phyloP scores from a whole-genome alignment of 2,113 vertebrate genomes.

The Sigmodon hispidus region DNA sequence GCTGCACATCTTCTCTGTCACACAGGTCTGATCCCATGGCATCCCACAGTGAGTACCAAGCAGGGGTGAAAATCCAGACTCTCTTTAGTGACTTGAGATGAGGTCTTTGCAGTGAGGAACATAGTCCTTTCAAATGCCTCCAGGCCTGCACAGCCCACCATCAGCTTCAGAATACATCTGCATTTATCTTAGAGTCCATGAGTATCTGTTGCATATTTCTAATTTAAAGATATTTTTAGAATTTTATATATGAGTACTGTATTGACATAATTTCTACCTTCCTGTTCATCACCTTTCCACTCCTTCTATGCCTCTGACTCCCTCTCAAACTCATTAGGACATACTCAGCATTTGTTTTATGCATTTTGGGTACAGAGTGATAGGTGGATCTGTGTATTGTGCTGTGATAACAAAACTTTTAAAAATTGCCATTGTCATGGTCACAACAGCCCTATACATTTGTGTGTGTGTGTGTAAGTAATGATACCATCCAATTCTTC shows the following conservation, averaged over 20 bases:
- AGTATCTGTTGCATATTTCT: background rate
- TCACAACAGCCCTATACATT: background rate
- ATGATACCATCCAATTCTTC: background rate
- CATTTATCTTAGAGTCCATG: background rate
- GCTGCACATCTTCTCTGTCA: background rate
- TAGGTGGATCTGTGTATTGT: background rate
- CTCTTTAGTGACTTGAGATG: background rate
- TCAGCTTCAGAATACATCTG: background rate
- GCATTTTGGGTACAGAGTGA: background rate
- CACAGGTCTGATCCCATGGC: background rate
- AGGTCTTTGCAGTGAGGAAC: background rate
- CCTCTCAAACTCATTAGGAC: background rate
- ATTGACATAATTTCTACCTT: background rate
- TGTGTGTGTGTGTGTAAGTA: background rate
- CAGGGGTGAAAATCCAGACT: background rate
- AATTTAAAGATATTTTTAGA: background rate
- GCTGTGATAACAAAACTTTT: background rate
- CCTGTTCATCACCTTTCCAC: background rate
- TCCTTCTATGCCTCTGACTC: background rate
- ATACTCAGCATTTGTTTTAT: background rate
- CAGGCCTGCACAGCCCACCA: background rate
- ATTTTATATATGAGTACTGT: no score
- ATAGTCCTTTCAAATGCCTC: background rate
- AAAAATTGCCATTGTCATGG: background rate
- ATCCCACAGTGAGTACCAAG: background rate